phyloP scores from a whole-genome alignment of 2,113 vertebrate genomes.

The Gnathonemus echidnorhynchus region DNA sequence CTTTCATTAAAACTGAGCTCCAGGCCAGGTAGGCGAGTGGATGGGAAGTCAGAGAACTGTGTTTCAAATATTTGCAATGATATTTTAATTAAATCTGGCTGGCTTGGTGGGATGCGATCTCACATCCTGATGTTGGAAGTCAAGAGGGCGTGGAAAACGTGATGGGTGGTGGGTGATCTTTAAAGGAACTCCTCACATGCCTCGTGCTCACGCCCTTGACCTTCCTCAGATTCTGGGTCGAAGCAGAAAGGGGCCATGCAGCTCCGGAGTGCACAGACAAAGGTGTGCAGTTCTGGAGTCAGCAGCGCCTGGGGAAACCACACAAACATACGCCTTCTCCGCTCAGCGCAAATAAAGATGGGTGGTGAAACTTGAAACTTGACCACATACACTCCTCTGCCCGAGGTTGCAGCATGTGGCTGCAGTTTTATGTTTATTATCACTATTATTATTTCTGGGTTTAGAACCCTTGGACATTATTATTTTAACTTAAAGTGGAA shows the following conservation, averaged over 20 bases:
- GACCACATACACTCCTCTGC: slow-evolving; percentile 14
- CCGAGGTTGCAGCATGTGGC: not conserved
- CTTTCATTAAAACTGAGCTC: not conserved
- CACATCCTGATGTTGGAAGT: not conserved
- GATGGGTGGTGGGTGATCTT: not conserved
- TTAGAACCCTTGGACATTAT: not conserved
- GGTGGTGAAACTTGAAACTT: slow-evolving; percentile 13
- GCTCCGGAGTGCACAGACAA: slow-evolving; percentile 28
- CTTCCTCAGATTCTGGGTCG: slow-evolving; percentile 54
- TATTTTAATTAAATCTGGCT: not conserved
- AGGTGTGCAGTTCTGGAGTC: slow-evolving; percentile 44
- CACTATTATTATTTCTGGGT: not conserved
- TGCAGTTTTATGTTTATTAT: slow-evolving; percentile 8
- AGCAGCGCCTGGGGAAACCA: slow-evolving; percentile 47
- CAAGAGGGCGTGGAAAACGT: not conserved
- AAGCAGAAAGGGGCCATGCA: slow-evolving; percentile 36
- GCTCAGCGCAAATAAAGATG: slow-evolving; percentile 53
- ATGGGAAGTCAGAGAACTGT: not conserved
- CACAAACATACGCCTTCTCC: slow-evolving; percentile 40
- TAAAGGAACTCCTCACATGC: slow-evolving; percentile 20
- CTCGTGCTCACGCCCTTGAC: slow-evolving; percentile 1
- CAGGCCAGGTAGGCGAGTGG: not conserved
- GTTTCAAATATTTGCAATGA: not conserved
- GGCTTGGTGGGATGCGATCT: not conserved
- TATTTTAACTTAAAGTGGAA: not conserved